Conservation (phyloP, 2,797 vertebrate species). For the Eremophila alpestris region DNA sequence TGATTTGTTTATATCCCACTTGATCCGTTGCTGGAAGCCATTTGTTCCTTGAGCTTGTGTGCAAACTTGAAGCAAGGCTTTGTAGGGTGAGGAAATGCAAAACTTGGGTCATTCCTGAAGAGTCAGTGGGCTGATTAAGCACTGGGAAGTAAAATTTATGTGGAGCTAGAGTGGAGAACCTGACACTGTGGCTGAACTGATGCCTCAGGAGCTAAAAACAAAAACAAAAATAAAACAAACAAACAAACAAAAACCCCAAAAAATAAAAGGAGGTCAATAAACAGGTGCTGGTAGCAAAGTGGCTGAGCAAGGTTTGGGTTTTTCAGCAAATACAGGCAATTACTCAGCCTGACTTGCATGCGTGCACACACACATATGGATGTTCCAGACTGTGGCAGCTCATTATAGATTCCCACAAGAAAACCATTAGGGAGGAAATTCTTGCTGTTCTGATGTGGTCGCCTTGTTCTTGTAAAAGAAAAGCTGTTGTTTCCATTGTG, state of each 20-base stretch:
- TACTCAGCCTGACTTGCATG: not conserved
- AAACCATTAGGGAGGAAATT: constrained; percentile 12
- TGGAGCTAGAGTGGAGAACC: not conserved
- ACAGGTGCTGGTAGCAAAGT: not conserved
- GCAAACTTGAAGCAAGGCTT: not conserved
- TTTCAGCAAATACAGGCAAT: not conserved
- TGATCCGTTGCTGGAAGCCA: not conserved
- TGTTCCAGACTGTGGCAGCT: not conserved
- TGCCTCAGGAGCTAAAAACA: not conserved
- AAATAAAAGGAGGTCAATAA: not conserved
- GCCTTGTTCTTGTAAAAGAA: constrained; percentile 1
- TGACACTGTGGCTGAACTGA: not conserved
- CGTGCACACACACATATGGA: not conserved
- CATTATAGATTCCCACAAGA: constrained; percentile 3
- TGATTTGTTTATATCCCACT: not conserved
- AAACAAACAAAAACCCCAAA: too few species aligned
- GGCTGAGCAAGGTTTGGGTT: not conserved
- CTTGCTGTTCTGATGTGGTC: constrained; percentile 23
- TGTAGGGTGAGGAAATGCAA: not conserved
- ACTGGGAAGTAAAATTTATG: not conserved
- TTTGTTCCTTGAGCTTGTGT: not conserved
- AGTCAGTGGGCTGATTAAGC: not conserved
- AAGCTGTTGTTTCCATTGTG: not conserved
- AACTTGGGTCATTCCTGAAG: not conserved
- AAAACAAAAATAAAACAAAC: not conserved